Base-by-base conservation (phyloP, 2,888 invertebrate genomes). In the Synergus japonicus region DNA sequence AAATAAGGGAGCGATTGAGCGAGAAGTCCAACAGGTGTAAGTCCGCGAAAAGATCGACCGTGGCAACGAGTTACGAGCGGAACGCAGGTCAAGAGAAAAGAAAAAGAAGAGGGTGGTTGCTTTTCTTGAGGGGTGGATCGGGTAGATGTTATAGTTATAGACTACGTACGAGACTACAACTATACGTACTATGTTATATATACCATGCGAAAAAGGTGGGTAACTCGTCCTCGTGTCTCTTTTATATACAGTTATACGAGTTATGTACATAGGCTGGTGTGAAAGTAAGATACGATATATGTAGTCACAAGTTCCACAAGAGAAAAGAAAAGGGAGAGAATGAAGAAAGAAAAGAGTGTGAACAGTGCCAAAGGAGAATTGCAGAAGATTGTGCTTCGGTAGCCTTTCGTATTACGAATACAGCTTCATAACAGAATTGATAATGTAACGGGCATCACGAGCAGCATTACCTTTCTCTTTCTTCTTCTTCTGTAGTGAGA, bases 381-480 rank as follows among this genome's bases (percentile, higher is more conserved):
- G 86, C 85, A 85, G 86, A 88, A 89, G 88, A 90, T 86, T 83
- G 87, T 87, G 86, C 87, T 86, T 87, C 81, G 87, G 87, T 86
- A 85, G 83, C 85, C 85, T 85, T 85, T 84, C 86, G 87, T 91
- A 89, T 91, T 91, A 91, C 91, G 91, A 91, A 91, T 89, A 88
- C 89, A 86, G 85, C 85, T 87, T 88, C 90, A 89, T 89, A 92
- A 91, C 90, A 90, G 92, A 91, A 91, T 91, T 92, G 92, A 92
- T 92, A 92, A 91, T 90, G 90, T 90, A 90, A 91, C 90, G 88
- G 89, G 86, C 88, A 89, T 87, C 86, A 86, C 88, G 87, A 89
- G 88, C 88, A 86, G 87, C 86, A 88, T 82, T 82, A 78, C 76
- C 64, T 76, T 60, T 78, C 79, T 80, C 76, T 76, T 67, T 77